Percentiles rank a stretch among this genome's conserved stretches.
Evolutionary conservation across 2,113 vertebrate genomes (phyloP).

Genomic region (Ceyx cyanopectus): DNA sequence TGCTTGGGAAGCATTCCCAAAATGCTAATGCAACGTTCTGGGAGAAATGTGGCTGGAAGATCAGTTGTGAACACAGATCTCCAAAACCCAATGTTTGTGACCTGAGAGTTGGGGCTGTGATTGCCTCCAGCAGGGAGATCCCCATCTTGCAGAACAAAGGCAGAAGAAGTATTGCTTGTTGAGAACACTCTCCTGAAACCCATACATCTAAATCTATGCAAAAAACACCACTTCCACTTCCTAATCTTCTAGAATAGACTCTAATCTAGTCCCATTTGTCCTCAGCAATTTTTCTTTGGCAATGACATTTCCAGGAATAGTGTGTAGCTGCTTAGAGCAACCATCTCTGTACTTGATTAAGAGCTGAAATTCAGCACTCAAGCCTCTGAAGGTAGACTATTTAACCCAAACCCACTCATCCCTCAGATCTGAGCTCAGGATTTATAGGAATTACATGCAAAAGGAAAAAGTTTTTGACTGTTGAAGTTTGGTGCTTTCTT

Average conservation of each 20-base stretch:
- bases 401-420: neutral
- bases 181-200: neutral
- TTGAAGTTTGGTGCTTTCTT: neutral
- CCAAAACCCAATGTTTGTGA: neutral
- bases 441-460: neutral
- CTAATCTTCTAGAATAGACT: neutral
- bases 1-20: neutral
- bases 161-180: neutral
- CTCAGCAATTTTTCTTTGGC: neutral
- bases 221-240: neutral
- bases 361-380: neutral
- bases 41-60: neutral
- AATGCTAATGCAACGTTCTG: neutral
- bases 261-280: neutral
- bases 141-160: neutral
- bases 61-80: neutral
- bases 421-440: neutral
- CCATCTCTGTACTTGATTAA: neutral
- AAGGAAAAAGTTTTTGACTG: neutral
- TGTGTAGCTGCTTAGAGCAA: neutral
- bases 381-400: neutral
- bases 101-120: neutral
- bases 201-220: neutral
- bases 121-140: fast-evolving
- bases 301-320: neutral